These are phyloP conservation scores for Plagodis dolabraria DNA, from an alignment of 2,888 invertebrate genomes.

Conservation along the genomic window DNA sequence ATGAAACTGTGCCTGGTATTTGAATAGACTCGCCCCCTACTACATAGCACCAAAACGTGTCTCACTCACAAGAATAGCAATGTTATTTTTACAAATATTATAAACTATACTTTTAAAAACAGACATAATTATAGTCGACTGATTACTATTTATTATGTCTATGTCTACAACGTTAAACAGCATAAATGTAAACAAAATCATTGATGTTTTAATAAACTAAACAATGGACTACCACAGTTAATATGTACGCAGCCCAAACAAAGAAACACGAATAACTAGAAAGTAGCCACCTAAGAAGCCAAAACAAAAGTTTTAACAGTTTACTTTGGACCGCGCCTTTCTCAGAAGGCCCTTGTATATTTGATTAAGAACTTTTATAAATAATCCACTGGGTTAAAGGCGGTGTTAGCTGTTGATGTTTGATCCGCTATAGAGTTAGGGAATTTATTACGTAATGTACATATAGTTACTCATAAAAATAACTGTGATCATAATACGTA, in stretches of 20 bases:
- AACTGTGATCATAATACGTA: neutral
- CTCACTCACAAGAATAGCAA: too few species aligned
- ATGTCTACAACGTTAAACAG: too few species aligned
- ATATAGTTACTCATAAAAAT: neutral
- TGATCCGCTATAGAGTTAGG: constrained; percentile 11
- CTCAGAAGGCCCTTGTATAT: constrained; percentile 65
- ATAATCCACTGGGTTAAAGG: constrained; percentile 48
- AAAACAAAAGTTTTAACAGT: constrained; percentile 68
- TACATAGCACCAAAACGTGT: too few species aligned
- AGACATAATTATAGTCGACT: too few species aligned
- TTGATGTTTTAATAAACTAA: constrained; percentile 12
- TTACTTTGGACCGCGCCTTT: constrained; percentile 63
- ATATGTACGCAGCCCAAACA: constrained; percentile 57
- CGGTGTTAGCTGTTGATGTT: constrained; percentile 16
- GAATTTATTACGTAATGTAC: constrained; percentile 11
- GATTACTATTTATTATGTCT: too few species aligned
- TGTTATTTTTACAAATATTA: too few species aligned
- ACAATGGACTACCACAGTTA: constrained; percentile 39
- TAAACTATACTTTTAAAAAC: too few species aligned
- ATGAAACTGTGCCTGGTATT: too few species aligned
- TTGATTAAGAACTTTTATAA: constrained; percentile 73
- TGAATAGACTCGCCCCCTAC: too few species aligned
- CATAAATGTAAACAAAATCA: constrained; percentile 4
- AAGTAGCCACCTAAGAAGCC: constrained; percentile 71
- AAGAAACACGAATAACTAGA: constrained; percentile 53